Evolutionary conservation across 2,888 invertebrate species (phyloP).

Genomic region (Cenopis cana): DNA sequence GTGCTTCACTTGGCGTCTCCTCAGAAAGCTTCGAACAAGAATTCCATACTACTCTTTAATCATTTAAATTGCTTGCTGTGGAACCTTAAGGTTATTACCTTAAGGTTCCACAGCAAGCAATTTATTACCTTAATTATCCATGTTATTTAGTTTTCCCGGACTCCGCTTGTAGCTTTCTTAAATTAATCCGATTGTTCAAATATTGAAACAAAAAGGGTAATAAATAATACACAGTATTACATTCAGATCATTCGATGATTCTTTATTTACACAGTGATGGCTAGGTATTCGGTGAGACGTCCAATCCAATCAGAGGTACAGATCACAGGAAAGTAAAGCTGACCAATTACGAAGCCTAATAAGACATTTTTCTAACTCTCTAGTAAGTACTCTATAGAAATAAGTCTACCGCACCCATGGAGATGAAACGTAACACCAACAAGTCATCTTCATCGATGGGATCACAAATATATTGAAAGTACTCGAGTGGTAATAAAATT

Average conservation of each 20-base stretch:
- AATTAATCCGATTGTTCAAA: neutral
- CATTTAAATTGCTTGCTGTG: conserved; percentile 9
- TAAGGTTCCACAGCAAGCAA: no score
- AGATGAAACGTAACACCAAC: conserved; percentile 43
- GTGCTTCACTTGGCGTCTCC: conserved; percentile 16
- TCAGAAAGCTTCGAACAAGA: conserved; percentile 15
- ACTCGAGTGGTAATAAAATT: conserved; percentile 69
- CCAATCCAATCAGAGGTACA: conserved; percentile 73
- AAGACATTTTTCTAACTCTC: conserved; percentile 58
- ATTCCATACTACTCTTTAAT: conserved; percentile 11
- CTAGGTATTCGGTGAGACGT: conserved; percentile 60
- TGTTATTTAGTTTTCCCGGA: neutral
- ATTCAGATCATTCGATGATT: conserved; percentile 83
- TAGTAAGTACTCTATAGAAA: conserved; percentile 48
- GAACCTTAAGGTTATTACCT: neutral
- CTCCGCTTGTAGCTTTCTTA: neutral
- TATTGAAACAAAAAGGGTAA: neutral
- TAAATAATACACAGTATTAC: conserved; percentile 72
- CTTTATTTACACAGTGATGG: conserved; percentile 82
- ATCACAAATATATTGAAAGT: conserved; percentile 54
- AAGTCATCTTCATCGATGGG: conserved; percentile 51
- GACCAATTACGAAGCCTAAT: conserved; percentile 67
- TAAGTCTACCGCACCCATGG: conserved; percentile 50
- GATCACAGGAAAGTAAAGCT: conserved; percentile 75
- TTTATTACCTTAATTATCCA: neutral